Evolutionary conservation across 2,113 vertebrate species (phyloP), one percentile per base, ranked within the genome.

Genomic region (Siphamia tubifer): DNA sequence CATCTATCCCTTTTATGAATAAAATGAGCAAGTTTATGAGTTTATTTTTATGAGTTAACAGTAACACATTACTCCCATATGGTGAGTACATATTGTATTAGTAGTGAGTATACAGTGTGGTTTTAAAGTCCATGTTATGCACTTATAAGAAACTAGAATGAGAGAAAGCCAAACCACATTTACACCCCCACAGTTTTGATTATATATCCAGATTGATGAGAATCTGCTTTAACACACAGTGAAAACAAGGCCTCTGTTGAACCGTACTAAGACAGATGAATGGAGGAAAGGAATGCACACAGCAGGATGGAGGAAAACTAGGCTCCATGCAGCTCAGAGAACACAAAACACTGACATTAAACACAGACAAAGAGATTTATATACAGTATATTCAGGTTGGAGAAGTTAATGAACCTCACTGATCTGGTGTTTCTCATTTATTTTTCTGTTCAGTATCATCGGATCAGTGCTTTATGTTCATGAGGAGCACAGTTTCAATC

Each of bases 271-370:
- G 32, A 58, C 53, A 53, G 48, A 39, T 77, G 40, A 77, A 72
- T 48, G 58, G 45, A 66, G 67, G 40, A 19, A 12, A 80, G 65
- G 58, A 74, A 80, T 80, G 58, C 27, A 57, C 19, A 6, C 17
- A 56, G 39, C 30, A 31, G 36, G 28, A 1, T n/a, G 45, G 28
- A 35, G n/a, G n/a, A n/a, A n/a, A n/a, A n/a, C n/a, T n/a, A 7
- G 49, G 47, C 6, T 43, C 11, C 10, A 38, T 58, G 8, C 19
- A 20, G 6, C 30, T 17, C 6, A n/a, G 19, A 38, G 28, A 17
- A 51, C 8, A 15, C 10, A 35, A 45, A 52, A 42, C 44, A 69
- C 36, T 42, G 55, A n/a, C 11, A 11, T 24, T 20, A 13, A 24
- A 38, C 58, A 45, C 27, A 16, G 5, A 25, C 28, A 43, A 21